Conservation (phyloP, 2,797 vertebrate genomes). For the Anguilla pacifica region DNA sequence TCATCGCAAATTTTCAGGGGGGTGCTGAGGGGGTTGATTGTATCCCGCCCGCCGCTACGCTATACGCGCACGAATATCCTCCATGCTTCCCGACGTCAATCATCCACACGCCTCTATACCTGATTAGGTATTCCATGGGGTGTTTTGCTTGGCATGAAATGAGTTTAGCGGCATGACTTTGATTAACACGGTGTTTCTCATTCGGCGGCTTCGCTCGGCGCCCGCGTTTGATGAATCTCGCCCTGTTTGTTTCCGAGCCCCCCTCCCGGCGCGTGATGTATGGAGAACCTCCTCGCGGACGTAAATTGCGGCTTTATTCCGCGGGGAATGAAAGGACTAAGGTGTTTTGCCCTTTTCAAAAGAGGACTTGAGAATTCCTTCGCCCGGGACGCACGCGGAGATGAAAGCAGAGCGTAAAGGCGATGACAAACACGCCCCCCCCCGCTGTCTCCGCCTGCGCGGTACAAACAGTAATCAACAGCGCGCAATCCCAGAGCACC, state of each 20-base stretch:
- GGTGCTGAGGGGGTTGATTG: not conserved
- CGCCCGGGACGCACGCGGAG: not conserved
- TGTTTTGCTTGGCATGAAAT: slow-evolving; percentile 42
- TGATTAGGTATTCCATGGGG: slow-evolving; percentile 29
- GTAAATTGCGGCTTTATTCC: slow-evolving; percentile 55
- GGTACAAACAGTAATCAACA: slow-evolving; percentile 38
- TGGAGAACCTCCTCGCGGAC: slow-evolving; percentile 39
- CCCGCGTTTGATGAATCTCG: slow-evolving; percentile 57
- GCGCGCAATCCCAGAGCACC: slow-evolving; percentile 25
- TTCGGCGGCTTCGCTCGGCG: slow-evolving; percentile 19
- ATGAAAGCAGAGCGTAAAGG: not conserved
- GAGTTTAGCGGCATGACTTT: slow-evolving; percentile 54
- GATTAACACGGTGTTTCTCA: slow-evolving; percentile 54
- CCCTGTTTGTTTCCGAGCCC: slow-evolving; percentile 52
- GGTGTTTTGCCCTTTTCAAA: slow-evolving; percentile 33
- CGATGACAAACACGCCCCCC: slow-evolving; percentile 11
- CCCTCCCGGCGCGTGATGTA: slow-evolving; percentile 55
- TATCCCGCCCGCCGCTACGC: not conserved
- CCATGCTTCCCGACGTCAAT: not conserved
- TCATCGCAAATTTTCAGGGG: not conserved
- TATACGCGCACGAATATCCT: not conserved
- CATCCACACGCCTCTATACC: not conserved
- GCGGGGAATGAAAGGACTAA: slow-evolving; percentile 27
- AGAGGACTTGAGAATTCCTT: slow-evolving; percentile 7
- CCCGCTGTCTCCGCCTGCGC: slow-evolving; percentile 14